These are phyloP conservation scores for Diabrotica balteata DNA, from an alignment of 2,888 invertebrate species.

Conservation along the genomic window DNA sequence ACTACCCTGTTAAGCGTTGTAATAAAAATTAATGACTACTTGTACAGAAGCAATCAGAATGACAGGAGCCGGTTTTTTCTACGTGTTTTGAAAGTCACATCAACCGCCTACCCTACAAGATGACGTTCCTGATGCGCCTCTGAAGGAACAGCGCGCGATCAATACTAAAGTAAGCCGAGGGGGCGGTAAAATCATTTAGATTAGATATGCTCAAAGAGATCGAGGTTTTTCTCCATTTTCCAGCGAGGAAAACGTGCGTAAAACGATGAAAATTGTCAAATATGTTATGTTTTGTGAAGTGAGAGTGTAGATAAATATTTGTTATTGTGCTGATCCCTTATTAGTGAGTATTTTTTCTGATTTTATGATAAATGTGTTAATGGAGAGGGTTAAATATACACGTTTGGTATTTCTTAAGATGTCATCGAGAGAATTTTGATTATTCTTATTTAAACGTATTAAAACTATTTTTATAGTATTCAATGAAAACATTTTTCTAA, in stretches of 20 bases:
- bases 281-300: conserved; percentile 14
- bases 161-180: conserved; percentile 45
- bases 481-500: too few relatives aligned
- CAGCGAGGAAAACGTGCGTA: conserved; percentile 3
- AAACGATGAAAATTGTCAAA: neutral
- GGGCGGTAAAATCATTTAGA: conserved; percentile 40
- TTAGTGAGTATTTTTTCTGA: conserved; percentile 4
- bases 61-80: too few relatives aligned
- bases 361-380: neutral
- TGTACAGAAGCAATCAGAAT: too few relatives aligned
- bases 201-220: conserved; percentile 24
- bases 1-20: too few relatives aligned
- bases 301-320: neutral
- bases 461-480: too few relatives aligned
- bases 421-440: too few relatives aligned
- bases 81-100: too few relatives aligned
- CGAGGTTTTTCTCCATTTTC: conserved; percentile 6
- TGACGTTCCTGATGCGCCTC: neutral
- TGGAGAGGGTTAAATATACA: too few relatives aligned
- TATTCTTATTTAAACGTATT: too few relatives aligned
- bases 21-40: too few relatives aligned
- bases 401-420: too few relatives aligned
- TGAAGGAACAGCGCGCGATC: conserved; percentile 34
- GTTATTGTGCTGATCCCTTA: neutral
- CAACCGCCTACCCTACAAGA: too few relatives aligned